Evolutionary conservation across 2,888 invertebrate genomes (phyloP).

Genomic region (Leptopterna dolabrata): DNA sequence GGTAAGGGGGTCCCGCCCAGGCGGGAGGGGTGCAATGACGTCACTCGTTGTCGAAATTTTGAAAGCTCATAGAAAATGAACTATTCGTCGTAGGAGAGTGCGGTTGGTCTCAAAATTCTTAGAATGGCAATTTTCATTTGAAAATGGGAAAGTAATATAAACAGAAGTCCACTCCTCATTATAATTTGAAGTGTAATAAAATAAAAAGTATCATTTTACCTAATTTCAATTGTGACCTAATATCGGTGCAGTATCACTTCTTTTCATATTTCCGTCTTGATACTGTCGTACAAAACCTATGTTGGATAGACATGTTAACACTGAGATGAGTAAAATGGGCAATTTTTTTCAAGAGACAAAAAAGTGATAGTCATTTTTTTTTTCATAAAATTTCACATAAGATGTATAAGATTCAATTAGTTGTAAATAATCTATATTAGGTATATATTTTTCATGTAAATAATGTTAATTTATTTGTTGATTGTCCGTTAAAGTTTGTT

Average conservation of each 20-base stretch:
- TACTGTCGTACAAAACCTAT: not conserved
- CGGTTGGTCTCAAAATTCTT: no score
- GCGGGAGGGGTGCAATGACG: no score
- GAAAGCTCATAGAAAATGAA: no score
- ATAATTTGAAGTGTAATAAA: no score
- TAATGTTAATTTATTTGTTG: slow-evolving; percentile 32
- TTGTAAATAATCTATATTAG: slow-evolving; percentile 8
- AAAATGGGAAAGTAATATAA: no score
- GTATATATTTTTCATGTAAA: slow-evolving; percentile 48
- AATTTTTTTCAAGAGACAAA: not conserved
- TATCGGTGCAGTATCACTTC: not conserved
- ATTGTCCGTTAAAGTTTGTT: not conserved
- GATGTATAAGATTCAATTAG: not conserved
- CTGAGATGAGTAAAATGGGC: not conserved
- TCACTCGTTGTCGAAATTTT: no score
- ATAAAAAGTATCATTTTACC: no score
- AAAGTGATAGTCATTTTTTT: slow-evolving; percentile 29
- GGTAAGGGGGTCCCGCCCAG: no score
- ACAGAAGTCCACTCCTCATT: no score
- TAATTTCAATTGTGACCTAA: not conserved
- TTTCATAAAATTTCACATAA: not conserved
- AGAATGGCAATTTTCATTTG: no score
- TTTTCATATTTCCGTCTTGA: not conserved
- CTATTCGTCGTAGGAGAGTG: no score
- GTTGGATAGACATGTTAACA: not conserved